phyloP scores from a whole-genome alignment of 2,888 invertebrate species.

The Synergus laeviventris region DNA sequence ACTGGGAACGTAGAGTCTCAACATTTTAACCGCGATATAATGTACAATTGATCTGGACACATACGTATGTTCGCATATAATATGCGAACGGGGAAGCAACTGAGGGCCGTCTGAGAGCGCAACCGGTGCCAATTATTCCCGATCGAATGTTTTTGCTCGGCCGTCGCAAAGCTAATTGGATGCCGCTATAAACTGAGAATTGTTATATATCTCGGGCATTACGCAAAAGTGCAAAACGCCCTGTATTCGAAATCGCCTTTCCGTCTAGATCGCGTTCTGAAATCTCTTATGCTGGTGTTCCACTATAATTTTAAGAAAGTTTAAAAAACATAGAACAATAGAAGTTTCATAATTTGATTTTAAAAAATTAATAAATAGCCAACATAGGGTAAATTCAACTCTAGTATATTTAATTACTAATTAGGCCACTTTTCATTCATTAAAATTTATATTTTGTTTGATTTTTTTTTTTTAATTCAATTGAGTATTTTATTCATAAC shows the following conservation, averaged over 20 bases:
- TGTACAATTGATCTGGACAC: slow-evolving; percentile 59
- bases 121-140: slow-evolving; percentile 64
- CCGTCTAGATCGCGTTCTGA: neutral
- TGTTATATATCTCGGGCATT: slow-evolving; percentile 44
- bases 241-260: slow-evolving; percentile 40
- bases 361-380: too few species aligned
- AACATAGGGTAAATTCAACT: too few species aligned
- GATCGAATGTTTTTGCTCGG: slow-evolving; percentile 67
- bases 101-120: slow-evolving; percentile 44
- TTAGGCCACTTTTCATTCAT: neutral
- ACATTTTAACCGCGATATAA: slow-evolving; percentile 49
- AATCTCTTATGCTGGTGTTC: neutral
- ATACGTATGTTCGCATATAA: slow-evolving; percentile 37
- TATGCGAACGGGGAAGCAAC: slow-evolving; percentile 40
- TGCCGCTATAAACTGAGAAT: slow-evolving; percentile 55
- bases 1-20: slow-evolving; percentile 48
- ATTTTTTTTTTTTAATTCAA: neutral
- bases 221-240: slow-evolving; percentile 55
- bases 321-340: too few species aligned
- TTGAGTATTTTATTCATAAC: slow-evolving; percentile 14
- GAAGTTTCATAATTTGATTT: too few species aligned
- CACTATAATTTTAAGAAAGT: neutral
- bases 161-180: slow-evolving; percentile 67
- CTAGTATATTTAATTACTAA: too few species aligned
- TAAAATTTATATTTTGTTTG: neutral